These are phyloP conservation scores for Protosalanx chinensis DNA, from an alignment of 2,797 vertebrate species.

Conservation along the genomic window DNA sequence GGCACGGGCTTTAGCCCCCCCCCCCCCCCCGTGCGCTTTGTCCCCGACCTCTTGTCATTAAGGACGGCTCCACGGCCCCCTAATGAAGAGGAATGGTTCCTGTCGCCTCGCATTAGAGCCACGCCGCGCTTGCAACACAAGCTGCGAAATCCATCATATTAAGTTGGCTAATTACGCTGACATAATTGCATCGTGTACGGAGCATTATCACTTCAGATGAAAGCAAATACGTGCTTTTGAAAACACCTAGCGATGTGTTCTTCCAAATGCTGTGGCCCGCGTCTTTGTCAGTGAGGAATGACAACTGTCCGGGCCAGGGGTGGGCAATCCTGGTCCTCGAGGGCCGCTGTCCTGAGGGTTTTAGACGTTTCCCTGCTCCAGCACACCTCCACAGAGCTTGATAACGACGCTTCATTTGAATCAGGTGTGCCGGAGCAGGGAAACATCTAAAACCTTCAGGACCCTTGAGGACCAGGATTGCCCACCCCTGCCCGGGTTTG, in stretches of 20 bases:
- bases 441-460: too few species aligned
- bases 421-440: too few species aligned
- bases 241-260: slow-evolving; percentile 7
- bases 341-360: too few species aligned
- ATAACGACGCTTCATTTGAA: too few species aligned
- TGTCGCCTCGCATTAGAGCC: slow-evolving; percentile 60
- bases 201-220: slow-evolving; percentile 48
- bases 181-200: slow-evolving; percentile 61
- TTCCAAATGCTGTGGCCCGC: background rate
- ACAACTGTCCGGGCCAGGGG: too few species aligned
- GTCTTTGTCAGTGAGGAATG: background rate
- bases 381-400: too few species aligned
- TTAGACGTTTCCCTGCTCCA: too few species aligned
- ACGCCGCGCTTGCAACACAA: slow-evolving; percentile 45
- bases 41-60: too few species aligned
- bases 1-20: background rate
- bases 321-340: too few species aligned
- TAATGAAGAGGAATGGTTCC: slow-evolving; percentile 73
- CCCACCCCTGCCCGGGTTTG: too few species aligned
- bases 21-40: too few species aligned
- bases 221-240: slow-evolving; percentile 54
- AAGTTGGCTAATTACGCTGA: slow-evolving; percentile 67
- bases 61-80: slow-evolving; percentile 34
- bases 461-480: too few species aligned
- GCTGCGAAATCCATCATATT: slow-evolving; percentile 71